Conservation (phyloP, 2,797 vertebrate genomes). For the Halcyon badia region DNA sequence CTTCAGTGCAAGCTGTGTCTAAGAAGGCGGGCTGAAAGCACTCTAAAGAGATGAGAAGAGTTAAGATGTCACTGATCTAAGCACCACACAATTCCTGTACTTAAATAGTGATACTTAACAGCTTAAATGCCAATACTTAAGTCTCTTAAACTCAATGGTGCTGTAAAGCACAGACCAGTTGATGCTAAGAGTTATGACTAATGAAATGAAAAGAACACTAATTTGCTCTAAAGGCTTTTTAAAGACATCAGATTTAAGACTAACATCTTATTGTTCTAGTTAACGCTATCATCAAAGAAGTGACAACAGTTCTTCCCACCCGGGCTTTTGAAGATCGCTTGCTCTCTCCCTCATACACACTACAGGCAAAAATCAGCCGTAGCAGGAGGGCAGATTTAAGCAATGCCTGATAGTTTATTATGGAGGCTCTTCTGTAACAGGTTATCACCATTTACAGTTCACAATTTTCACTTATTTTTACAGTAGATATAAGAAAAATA, state of each 20-base stretch:
- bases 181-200: not conserved
- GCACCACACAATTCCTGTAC: not conserved
- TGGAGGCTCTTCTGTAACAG: not conserved
- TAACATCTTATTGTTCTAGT: not conserved
- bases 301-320: not conserved
- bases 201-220: not conserved
- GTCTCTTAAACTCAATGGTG: not conserved
- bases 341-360: not conserved
- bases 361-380: not conserved
- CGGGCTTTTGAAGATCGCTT: not conserved
- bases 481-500: not conserved
- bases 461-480: not conserved
- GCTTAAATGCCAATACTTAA: not conserved
- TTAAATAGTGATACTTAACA: not conserved
- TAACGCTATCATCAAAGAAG: not conserved
- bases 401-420: not conserved
- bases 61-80: not conserved
- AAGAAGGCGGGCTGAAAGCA: not conserved
- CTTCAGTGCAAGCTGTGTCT: not conserved
- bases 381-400: not conserved
- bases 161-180: not conserved
- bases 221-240: not conserved
- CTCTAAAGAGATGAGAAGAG: not conserved
- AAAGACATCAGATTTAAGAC: not conserved
- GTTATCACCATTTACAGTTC: not conserved